These are phyloP conservation scores for Eulimnadia texana DNA, from an alignment of 1,140 invertebrate genomes.

Conservation along the genomic window DNA sequence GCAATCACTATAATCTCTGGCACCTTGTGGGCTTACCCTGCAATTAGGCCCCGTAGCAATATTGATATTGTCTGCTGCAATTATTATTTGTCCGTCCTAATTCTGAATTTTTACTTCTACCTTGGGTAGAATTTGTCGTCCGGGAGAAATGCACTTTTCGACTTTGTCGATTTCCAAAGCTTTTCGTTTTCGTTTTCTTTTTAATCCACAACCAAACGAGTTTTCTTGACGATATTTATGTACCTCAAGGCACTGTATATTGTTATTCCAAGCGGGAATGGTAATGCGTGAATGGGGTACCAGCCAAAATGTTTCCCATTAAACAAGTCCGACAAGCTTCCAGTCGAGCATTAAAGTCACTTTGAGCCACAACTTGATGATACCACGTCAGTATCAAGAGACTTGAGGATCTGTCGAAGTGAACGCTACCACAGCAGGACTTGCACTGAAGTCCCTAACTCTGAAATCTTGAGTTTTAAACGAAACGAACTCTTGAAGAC, in stretches of 20 bases:
- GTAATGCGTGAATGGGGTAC: too few species aligned
- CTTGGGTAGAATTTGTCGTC: too few species aligned
- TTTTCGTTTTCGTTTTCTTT: neutral
- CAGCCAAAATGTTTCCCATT: neutral
- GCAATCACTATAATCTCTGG: neutral
- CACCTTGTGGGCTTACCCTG: neutral
- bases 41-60: too few species aligned
- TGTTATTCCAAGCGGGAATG: too few species aligned
- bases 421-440: neutral
- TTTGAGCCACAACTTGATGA: neutral
- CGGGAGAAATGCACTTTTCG: too few species aligned
- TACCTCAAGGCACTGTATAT: too few species aligned
- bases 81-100: too few species aligned
- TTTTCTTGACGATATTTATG: neutral
- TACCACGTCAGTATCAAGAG: too few species aligned
- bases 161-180: too few species aligned
- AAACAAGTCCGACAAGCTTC: neutral
- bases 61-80: too few species aligned
- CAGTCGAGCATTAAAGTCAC: neutral
- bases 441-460: neutral
- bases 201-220: neutral
- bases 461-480: neutral
- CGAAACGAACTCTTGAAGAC: neutral
- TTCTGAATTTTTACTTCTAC: too few species aligned
- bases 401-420: too few species aligned